Percentiles rank a stretch among this genome's conserved stretches.
These are phyloP conservation scores for Argynnis bischoffii DNA, from an alignment of 2,888 invertebrate species.

Conservation along the genomic window DNA sequence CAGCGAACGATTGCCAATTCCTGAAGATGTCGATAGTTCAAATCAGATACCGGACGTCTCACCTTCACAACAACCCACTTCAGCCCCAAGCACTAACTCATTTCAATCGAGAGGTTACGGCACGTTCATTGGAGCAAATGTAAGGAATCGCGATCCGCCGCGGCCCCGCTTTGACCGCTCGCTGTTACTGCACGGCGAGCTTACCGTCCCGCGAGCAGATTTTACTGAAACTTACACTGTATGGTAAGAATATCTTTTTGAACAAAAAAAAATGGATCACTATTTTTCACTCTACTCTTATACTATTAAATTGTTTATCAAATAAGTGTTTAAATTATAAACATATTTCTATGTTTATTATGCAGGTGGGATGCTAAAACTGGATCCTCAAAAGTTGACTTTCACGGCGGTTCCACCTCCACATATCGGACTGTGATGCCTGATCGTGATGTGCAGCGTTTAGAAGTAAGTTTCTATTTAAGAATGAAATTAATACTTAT, in stretches of 20 bases:
- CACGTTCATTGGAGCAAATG: constrained; percentile 4
- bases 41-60: constrained; percentile 1
- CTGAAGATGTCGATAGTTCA: constrained; percentile 37
- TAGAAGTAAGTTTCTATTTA: constrained; percentile 48
- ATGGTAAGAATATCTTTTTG: constrained; percentile 47
- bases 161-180: constrained; percentile 55
- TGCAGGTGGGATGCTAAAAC: constrained; percentile 63
- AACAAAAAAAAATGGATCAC: too few relatives aligned
- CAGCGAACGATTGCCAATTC: constrained; percentile 42
- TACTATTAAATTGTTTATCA: background rate
- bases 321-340: background rate
- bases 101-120: constrained; percentile 12
- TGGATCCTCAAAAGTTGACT: constrained; percentile 59
- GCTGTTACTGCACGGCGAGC: constrained; percentile 52
- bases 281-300: too few relatives aligned
- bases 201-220: constrained; percentile 60
- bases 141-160: constrained; percentile 41
- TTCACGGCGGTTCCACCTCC: constrained; percentile 60
- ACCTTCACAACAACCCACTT: background rate
- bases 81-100: constrained; percentile 11
- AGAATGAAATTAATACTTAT: too few relatives aligned
- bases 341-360: constrained; percentile 4
- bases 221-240: constrained; percentile 62
- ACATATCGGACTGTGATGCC: constrained; percentile 51
- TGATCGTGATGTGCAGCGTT: constrained; percentile 52